Evolutionary conservation across 2,113 vertebrate genomes (phyloP).

Genomic region (Ursus arctos): DNA sequence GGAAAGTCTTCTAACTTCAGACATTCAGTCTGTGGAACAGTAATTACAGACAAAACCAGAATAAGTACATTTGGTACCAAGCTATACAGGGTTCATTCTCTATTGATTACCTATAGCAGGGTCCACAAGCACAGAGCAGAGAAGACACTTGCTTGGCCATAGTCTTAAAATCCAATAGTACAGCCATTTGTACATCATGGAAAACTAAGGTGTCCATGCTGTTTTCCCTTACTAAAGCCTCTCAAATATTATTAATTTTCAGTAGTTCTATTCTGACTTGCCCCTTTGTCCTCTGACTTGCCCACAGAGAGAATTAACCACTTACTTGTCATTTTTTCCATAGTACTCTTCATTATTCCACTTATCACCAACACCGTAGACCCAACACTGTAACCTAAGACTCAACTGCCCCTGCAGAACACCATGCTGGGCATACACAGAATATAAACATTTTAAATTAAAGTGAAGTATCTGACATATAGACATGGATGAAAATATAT

Average conservation of each 20-base stretch:
- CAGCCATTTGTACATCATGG: not conserved
- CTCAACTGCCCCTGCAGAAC: not conserved
- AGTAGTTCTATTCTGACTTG: not conserved
- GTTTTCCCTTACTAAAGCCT: not conserved
- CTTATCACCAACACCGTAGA: not conserved
- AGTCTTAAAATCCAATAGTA: not conserved
- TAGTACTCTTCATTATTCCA: not conserved
- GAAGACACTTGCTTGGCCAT: not conserved
- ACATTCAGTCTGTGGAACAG: not conserved
- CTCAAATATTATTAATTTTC: not conserved
- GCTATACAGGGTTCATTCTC: not conserved
- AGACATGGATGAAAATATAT: not conserved
- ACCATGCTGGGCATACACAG: not conserved
- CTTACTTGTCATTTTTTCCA: not conserved
- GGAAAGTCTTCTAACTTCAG: not conserved
- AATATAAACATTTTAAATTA: not conserved
- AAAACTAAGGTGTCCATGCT: not conserved
- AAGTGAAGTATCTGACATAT: not conserved
- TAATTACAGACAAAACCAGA: slow-evolving; percentile 9
- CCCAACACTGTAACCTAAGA: not conserved
- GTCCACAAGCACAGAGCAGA: not conserved
- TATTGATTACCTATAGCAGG: not conserved
- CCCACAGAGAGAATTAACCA: not conserved
- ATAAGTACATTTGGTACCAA: not conserved
- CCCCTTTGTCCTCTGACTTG: not conserved